Base-by-base conservation (phyloP, 2,888 invertebrate species). In the Meghimatium bilineatum region DNA sequence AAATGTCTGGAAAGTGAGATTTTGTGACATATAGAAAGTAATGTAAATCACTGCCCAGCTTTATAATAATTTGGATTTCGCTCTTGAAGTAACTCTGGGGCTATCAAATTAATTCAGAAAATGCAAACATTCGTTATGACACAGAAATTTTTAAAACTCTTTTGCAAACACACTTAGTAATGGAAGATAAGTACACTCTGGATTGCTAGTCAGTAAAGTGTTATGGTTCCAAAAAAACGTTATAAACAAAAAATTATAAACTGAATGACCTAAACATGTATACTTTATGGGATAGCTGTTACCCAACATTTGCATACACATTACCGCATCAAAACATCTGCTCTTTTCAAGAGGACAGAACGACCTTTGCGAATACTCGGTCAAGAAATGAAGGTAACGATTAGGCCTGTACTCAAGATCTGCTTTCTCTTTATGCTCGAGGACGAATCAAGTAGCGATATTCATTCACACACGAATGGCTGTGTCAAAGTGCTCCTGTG, bases 231-330 rank as follows among this genome's bases (percentile, higher is more conserved):
- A n/a, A n/a, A n/a, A n/a, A n/a, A n/a, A n/a, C n/a, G n/a, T n/a
- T n/a, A n/a, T n/a, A n/a, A n/a, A n/a, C n/a, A n/a, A n/a, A n/a
- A 34, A 34, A 34, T 6, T 36, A 76, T 12, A 72, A 36, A 63
- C 34, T 36, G 77, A 20, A 12, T 0, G 52, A 77, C 63, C 63
- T 36, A 38, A 23, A 72, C 29, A 44, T 72, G 72, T 72, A 69
- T 79, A 52, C 49, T 49, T 49, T 72, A 80, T 29, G 32, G 72
- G 72, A 20, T 60, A 36, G 3, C 20, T 52, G 69, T 32, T 63
- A 80, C 56, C 80, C 72, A 80, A 80, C 72, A 80, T 71, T 29
- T 56, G 67, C 79, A 79, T 79, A 80, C 71, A 80, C 80, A 80
- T 80, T 80, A 80, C 80, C 71, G 60, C 69, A 71, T 52, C 34